Conservation (phyloP, 2,113 vertebrate genomes). For the Chaetorhynchus papuensis region DNA sequence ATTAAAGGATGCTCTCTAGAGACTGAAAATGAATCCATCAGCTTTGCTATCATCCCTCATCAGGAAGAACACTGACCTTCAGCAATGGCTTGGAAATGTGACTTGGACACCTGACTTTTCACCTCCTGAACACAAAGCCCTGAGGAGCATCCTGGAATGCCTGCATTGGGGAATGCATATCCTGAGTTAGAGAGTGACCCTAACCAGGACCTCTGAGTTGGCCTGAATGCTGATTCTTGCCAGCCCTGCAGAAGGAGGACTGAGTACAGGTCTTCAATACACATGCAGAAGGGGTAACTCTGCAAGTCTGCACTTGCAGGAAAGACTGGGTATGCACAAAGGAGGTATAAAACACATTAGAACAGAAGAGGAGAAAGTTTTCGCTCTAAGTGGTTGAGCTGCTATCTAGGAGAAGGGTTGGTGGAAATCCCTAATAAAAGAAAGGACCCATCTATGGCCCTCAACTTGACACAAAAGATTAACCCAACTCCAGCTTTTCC, state of each 20-base stretch:
- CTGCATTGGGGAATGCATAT: background rate
- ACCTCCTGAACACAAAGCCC: background rate
- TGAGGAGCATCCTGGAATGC: background rate
- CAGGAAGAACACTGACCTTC: background rate
- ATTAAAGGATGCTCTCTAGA: background rate
- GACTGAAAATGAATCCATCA: background rate
- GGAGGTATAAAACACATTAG: background rate
- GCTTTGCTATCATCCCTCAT: background rate
- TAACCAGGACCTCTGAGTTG: background rate
- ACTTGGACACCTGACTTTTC: background rate
- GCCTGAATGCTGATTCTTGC: background rate
- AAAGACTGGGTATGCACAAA: background rate
- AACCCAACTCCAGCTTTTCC: background rate
- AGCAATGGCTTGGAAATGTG: background rate
- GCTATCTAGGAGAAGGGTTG: background rate
- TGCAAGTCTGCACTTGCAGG: background rate
- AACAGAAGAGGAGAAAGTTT: background rate
- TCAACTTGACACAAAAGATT: background rate
- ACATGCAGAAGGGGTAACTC: background rate
- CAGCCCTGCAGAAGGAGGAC: background rate
- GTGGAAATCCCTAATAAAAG: background rate
- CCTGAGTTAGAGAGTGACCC: fast-evolving
- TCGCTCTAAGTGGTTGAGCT: background rate
- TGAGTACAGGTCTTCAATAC: background rate
- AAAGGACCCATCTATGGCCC: background rate